These are phyloP conservation scores for Jacana jacana DNA, from an alignment of 2,113 vertebrate species.

Conservation along the genomic window DNA sequence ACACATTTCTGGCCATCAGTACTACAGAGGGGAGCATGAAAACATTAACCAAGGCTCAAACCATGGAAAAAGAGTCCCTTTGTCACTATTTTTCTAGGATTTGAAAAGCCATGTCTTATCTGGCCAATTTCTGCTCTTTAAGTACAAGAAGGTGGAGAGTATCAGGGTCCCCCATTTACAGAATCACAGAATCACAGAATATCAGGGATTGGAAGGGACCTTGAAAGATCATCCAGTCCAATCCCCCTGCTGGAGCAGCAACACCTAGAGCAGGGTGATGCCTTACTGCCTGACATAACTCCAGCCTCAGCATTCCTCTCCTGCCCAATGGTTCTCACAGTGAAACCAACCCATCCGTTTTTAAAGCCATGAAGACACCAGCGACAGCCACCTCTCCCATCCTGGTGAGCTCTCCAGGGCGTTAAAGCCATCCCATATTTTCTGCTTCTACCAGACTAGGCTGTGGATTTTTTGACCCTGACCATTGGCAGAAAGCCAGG, in stretches of 20 bases:
- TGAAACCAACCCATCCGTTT: neutral
- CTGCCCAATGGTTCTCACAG: rapidly evolving
- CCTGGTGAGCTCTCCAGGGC: neutral
- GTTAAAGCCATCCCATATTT: neutral
- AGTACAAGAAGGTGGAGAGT: neutral
- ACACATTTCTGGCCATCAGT: neutral
- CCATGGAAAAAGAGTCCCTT: neutral
- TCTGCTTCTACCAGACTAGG: neutral
- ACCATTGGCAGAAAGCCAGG: neutral
- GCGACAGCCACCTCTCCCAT: neutral
- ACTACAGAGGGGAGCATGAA: neutral
- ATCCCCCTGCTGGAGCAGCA: too few species aligned
- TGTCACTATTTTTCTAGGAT: neutral
- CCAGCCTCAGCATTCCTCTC: neutral
- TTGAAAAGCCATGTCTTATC: neutral
- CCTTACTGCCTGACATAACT: rapidly evolving
- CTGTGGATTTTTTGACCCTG: neutral
- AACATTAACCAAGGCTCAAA: neutral
- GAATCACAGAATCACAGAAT: too few species aligned
- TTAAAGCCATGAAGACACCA: neutral
- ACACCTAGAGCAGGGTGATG: too few species aligned
- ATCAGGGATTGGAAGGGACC: too few species aligned
- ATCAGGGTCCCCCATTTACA: rapidly evolving
- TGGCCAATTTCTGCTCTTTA: neutral
- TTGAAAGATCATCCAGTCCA: too few species aligned